Evolutionary conservation across 1,140 invertebrate genomes (phyloP).

Genomic region (Macrocentrus cingulum): DNA sequence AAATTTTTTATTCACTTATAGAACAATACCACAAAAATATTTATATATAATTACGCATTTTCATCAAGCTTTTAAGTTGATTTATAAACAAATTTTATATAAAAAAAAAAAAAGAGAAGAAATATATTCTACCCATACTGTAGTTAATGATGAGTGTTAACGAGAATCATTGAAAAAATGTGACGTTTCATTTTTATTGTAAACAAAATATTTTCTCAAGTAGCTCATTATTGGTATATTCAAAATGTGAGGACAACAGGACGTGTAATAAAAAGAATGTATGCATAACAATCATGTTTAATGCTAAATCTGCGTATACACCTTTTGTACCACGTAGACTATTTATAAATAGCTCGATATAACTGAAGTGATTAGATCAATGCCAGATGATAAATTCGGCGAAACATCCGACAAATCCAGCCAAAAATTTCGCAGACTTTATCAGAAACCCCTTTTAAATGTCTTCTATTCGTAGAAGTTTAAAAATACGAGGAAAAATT

Average conservation of each 20-base stretch:
- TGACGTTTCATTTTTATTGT: neutral
- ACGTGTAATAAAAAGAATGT: slow-evolving; percentile 12
- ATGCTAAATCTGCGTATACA: no score
- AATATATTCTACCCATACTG: neutral
- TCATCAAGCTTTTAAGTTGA: slow-evolving; percentile 1
- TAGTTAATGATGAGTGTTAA: no score
- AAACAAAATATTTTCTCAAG: slow-evolving; percentile 11
- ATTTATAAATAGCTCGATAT: no score
- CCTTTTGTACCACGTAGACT: no score
- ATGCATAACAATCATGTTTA: neutral
- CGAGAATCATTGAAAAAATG: neutral
- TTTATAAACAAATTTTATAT: neutral
- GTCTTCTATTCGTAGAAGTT: no score
- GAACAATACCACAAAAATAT: neutral
- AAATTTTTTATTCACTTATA: neutral
- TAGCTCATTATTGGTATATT: slow-evolving; percentile 10
- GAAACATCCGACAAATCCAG: no score
- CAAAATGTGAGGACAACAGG: neutral
- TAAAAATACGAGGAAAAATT: no score
- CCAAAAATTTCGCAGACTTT: no score
- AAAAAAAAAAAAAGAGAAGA: neutral
- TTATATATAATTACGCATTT: neutral
- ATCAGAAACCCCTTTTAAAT: no score
- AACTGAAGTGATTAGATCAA: no score
- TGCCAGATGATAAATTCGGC: no score